Evolutionary conservation across 2,888 invertebrate species (phyloP).

Genomic region (Deilephila porcellus): DNA sequence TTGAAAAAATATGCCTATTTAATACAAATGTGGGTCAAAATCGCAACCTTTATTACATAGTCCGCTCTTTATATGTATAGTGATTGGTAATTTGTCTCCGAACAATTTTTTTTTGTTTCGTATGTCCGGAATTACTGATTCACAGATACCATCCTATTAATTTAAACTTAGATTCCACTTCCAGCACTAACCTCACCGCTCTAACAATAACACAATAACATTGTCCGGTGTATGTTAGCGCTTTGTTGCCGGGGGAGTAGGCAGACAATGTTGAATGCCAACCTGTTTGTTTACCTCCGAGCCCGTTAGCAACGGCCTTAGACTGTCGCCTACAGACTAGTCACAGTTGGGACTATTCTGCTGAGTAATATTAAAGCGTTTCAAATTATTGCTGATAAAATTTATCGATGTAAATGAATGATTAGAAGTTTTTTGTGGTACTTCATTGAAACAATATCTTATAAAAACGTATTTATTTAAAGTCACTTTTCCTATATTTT

Average conservation of each 20-base stretch:
- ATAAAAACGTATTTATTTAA: too few species aligned
- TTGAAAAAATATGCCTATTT: too few species aligned
- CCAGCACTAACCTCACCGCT: background rate
- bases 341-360: background rate
- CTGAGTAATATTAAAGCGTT: background rate
- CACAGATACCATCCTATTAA: background rate
- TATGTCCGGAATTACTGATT: too few species aligned
- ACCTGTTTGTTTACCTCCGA: constrained; percentile 24
- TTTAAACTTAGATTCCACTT: background rate
- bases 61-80: too few species aligned
- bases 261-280: constrained; percentile 25
- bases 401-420: background rate
- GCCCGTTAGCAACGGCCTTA: constrained; percentile 28
- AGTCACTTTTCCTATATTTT: too few species aligned
- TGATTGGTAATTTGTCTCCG: too few species aligned
- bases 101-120: too few species aligned
- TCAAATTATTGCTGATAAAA: background rate
- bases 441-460: too few species aligned
- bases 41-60: too few species aligned
- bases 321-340: constrained; percentile 20
- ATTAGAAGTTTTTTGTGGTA: too few species aligned
- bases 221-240: constrained; percentile 29
- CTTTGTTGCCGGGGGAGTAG: constrained; percentile 24
- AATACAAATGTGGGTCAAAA: too few species aligned
- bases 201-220: constrained; percentile 24